Base-by-base conservation (phyloP, 2,888 invertebrate species). In the Nomada fucata region DNA sequence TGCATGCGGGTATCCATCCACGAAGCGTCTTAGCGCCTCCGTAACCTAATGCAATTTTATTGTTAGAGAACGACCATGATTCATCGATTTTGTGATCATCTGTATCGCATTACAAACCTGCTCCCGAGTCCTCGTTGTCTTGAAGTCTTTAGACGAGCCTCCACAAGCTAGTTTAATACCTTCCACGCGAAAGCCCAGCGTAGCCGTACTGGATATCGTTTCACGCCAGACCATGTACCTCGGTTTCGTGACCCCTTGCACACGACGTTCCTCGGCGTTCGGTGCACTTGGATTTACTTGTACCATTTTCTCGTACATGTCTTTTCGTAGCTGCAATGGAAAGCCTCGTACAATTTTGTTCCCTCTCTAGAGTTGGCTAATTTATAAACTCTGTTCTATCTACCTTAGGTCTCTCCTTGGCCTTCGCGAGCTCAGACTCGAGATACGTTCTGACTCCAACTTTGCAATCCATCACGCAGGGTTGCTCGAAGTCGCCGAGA, bases 241-340 rank as follows among this genome's bases (percentile, higher is more conserved):
- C 0, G 99, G 98, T 94, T 99, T 99, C 3, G 98, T 98, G 1
- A 99, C 97, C 23, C 98, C 98, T 94, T 97, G 97, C 89, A 97
- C 95, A 86, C 96, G 95, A 90, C 98, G 97, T 93, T 99, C 99
- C 92, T 98, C 98, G 71, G 97, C 96, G 47, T 97, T 97, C 4
- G 99, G 99, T 0, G 98, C 98, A 86, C 95, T 95, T 2, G 97
- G 96, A 93, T 98, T 98, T 65, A 98, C 97, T 93, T 98, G 98
- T 83, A 98, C 97, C 98, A 99, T 99, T 94, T 99, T 99, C 90
- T 98, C 98, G 92, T 98, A 99, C 98, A 99, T 98, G 93, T 99
- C 98, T 96, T 97, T 93, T 15, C 93, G 88, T 50, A 93, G 80
- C 92, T 93, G 87, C 1, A 76, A 20, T 50, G 44, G n/a, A 64